Evolutionary conservation across 1,140 invertebrate genomes (phyloP).

Genomic region (Palaemon carinicauda): DNA sequence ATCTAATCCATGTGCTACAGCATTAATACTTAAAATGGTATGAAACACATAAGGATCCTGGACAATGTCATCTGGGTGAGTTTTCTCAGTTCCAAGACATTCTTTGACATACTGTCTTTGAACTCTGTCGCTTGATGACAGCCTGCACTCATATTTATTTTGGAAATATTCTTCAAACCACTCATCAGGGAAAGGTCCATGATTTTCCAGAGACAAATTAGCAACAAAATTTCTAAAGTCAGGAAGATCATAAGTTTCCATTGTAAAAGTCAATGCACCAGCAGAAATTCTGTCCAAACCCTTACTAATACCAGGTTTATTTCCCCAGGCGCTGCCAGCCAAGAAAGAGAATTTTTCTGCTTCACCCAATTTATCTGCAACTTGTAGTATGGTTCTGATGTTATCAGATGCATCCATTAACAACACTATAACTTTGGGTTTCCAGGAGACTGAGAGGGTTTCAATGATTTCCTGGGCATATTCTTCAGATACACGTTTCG

Average conservation of each 20-base stretch:
- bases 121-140: constrained; percentile 60
- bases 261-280: constrained; percentile 59
- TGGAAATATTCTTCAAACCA: constrained; percentile 68
- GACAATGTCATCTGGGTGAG: constrained; percentile 53
- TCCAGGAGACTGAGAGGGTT: constrained; percentile 49
- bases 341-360: constrained; percentile 52
- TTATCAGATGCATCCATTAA: constrained; percentile 57
- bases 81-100: constrained; percentile 61
- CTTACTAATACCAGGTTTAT: constrained; percentile 38
- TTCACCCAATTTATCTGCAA: constrained; percentile 25
- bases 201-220: constrained; percentile 63
- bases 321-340: constrained; percentile 54
- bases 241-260: constrained; percentile 66
- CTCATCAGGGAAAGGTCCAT: constrained; percentile 63
- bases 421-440: constrained; percentile 52
- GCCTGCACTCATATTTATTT: constrained; percentile 64
- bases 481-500: constrained; percentile 53
- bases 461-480: constrained; percentile 54
- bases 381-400: constrained; percentile 56
- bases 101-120: constrained; percentile 60
- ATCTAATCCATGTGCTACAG: constrained; percentile 65
- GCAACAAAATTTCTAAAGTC: constrained; percentile 65
- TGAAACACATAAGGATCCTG: constrained; percentile 65
- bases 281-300: constrained; percentile 42
- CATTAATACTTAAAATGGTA: constrained; percentile 65